phyloP scores from a whole-genome alignment of 2,888 invertebrate species.

The Papilio elwesi region DNA sequence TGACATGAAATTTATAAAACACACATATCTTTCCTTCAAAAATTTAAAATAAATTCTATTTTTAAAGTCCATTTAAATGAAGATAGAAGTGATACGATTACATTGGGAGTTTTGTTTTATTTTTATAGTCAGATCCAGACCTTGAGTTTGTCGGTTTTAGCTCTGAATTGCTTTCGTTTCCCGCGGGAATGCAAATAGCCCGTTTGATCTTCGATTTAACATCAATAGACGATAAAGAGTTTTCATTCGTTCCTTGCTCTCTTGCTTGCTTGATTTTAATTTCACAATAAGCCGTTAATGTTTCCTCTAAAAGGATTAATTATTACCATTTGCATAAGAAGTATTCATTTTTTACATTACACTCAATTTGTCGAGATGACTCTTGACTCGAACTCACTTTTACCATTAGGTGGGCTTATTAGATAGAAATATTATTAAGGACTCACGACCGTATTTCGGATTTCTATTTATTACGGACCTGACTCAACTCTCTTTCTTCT shows the following conservation, averaged over 20 bases:
- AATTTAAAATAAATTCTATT: background rate
- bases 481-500: too few relatives aligned
- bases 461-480: background rate
- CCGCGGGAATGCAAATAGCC: slow-evolving; percentile 29
- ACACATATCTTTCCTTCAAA: background rate
- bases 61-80: background rate
- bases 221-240: slow-evolving; percentile 20
- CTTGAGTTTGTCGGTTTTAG: slow-evolving; percentile 32
- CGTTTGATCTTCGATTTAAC: slow-evolving; percentile 33
- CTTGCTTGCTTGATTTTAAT: slow-evolving; percentile 6
- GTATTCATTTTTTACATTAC: too few relatives aligned
- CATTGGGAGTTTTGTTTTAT: slow-evolving; percentile 16
- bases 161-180: slow-evolving; percentile 28
- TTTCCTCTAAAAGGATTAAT: slow-evolving; percentile 2
- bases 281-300: slow-evolving; percentile 2
- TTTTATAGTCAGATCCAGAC: slow-evolving; percentile 12
- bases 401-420: too few relatives aligned
- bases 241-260: slow-evolving; percentile 4
- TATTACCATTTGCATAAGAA: background rate
- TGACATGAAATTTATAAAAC: background rate
- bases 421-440: too few relatives aligned
- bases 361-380: too few relatives aligned
- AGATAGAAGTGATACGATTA: background rate
- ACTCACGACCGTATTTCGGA: too few relatives aligned
- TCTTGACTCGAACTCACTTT: too few relatives aligned